These are phyloP conservation scores for human (Homo sapiens) DNA, from an alignment of 2,113 vertebrate species.

Conservation along the genomic window DNA sequence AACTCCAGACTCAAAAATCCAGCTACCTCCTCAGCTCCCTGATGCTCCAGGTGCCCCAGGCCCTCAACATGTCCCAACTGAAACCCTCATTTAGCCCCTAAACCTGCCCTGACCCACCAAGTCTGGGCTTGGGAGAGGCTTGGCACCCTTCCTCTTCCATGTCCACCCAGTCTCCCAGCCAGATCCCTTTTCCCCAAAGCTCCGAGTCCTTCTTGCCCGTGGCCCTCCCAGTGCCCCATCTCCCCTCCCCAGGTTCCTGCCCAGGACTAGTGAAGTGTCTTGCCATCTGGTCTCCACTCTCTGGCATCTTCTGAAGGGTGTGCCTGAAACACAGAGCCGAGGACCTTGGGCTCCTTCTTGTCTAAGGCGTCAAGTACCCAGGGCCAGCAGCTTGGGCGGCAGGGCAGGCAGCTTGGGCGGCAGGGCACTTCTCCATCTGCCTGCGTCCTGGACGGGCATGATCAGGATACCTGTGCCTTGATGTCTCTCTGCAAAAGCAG, in stretches of 20 bases:
- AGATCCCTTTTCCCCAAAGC: not conserved
- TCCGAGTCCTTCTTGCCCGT: not conserved
- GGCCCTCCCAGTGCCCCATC: not conserved
- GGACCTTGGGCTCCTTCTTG: not conserved
- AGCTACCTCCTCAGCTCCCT: not conserved
- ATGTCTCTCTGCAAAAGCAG: not conserved
- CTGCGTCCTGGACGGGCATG: conserved; percentile 78
- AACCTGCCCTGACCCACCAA: not conserved
- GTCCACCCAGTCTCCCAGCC: no score
- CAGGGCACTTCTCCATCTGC: conserved; percentile 64
- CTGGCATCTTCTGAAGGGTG: not conserved
- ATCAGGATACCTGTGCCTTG: not conserved
- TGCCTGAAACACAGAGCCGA: not conserved
- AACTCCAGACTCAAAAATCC: not conserved
- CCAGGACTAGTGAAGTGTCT: not conserved
- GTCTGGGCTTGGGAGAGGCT: not conserved
- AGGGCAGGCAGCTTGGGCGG: conserved; percentile 7
- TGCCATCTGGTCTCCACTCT: not conserved
- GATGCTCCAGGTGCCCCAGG: not conserved
- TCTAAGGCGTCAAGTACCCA: not conserved
- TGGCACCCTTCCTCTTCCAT: fast-evolving
- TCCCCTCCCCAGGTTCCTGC: not conserved
- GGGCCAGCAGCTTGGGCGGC: not conserved
- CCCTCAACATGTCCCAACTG: no score
- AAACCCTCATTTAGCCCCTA: not conserved